phyloP scores from a whole-genome alignment of 2,888 invertebrate species.

The Xestoiulus laeticollis region DNA sequence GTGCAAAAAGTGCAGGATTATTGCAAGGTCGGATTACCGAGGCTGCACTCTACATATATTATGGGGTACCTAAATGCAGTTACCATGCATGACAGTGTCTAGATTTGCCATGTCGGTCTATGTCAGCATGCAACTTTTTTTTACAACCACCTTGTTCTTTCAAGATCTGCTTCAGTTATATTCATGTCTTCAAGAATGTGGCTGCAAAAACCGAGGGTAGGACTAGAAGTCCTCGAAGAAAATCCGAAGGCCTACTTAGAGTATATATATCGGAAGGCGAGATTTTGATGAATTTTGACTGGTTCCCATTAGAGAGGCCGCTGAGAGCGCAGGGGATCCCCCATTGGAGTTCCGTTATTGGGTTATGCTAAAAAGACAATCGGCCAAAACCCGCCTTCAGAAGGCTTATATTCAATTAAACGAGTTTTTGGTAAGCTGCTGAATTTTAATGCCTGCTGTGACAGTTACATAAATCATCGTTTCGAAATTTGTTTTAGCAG shows the following conservation, averaged over 20 bases:
- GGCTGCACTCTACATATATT: too few relatives aligned
- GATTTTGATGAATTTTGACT: slow-evolving; percentile 16
- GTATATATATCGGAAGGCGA: neutral
- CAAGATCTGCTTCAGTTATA: neutral
- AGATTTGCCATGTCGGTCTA: too few relatives aligned
- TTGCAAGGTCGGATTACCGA: too few relatives aligned
- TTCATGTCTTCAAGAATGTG: neutral
- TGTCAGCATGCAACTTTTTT: neutral
- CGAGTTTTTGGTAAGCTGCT: slow-evolving; percentile 39
- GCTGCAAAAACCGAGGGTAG: neutral
- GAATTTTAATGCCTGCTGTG: slow-evolving; percentile 30
- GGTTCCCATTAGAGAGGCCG: neutral
- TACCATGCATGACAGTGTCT: neutral
- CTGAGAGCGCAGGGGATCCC: neutral
- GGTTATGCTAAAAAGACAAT: neutral
- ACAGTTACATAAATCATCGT: slow-evolving; percentile 27
- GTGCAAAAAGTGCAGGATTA: too few relatives aligned
- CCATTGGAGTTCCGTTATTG: slow-evolving; percentile 18
- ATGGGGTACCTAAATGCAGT: neutral
- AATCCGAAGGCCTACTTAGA: neutral
- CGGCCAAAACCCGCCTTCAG: neutral
- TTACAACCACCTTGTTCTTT: neutral
- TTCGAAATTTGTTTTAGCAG: neutral
- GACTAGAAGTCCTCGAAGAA: neutral
- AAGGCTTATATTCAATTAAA: neutral